Conservation (phyloP, 2,888 invertebrate species). For the Tillus elongatus region DNA sequence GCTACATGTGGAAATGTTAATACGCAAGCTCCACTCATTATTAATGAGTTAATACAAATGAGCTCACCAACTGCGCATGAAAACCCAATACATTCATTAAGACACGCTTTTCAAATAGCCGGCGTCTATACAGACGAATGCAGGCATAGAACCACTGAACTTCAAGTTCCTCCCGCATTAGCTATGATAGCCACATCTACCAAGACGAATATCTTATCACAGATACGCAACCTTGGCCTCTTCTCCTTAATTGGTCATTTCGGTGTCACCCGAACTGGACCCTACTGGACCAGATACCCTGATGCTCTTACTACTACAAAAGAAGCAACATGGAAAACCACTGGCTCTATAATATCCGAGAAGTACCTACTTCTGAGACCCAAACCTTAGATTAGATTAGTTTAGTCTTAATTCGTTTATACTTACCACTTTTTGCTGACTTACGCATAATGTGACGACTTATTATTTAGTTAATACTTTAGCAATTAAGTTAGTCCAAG, state of each 20-base stretch:
- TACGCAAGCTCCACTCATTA: slow-evolving; percentile 5
- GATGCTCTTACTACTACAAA: neutral
- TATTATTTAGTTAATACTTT: too few species aligned
- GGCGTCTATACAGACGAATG: slow-evolving; percentile 5
- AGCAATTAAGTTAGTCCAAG: too few species aligned
- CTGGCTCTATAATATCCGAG: slow-evolving; percentile 6
- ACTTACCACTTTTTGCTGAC: too few species aligned
- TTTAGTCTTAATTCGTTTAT: too few species aligned
- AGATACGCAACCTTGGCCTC: neutral
- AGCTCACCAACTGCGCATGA: neutral
- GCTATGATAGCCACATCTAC: slow-evolving; percentile 9
- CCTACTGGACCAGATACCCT: slow-evolving; percentile 5
- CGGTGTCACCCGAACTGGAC: slow-evolving; percentile 6
- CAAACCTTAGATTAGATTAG: too few species aligned
- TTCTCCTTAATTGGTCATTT: slow-evolving; percentile 2
- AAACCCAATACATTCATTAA: slow-evolving; percentile 7
- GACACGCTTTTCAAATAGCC: slow-evolving; percentile 6
- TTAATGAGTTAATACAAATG: slow-evolving; percentile 4
- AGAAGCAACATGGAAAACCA: slow-evolving; percentile 6
- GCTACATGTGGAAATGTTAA: neutral
- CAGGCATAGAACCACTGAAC: slow-evolving; percentile 8
- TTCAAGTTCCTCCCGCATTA: slow-evolving; percentile 4
- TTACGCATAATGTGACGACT: too few species aligned
- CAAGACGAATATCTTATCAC: slow-evolving; percentile 6
- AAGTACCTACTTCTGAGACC: slow-evolving; percentile 5